Evolutionary conservation across 2,113 vertebrate genomes (phyloP).

Genomic region (Tragelaphus scriptus): DNA sequence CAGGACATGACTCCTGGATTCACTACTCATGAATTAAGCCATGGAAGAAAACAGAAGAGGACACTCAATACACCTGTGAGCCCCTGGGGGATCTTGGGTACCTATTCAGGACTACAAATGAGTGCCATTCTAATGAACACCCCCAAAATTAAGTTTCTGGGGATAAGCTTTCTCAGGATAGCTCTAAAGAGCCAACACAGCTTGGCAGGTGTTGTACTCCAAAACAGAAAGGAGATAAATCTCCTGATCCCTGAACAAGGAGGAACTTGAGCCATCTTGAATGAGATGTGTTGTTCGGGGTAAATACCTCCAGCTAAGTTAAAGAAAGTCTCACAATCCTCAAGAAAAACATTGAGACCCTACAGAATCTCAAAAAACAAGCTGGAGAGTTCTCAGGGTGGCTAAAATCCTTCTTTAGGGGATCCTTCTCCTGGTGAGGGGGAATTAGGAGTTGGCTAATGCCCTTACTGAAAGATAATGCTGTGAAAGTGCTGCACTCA

Average conservation of each 20-base stretch:
- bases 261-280: neutral
- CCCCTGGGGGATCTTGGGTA: neutral
- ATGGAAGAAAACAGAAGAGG: neutral
- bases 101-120: neutral
- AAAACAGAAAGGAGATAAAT: neutral
- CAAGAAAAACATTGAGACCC: neutral
- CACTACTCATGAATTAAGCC: neutral
- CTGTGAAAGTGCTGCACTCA: no score
- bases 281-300: neutral
- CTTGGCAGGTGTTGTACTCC: neutral
- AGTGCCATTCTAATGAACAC: neutral
- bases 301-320: neutral
- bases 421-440: neutral
- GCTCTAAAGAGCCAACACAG: neutral
- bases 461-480: neutral
- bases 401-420: neutral
- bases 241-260: neutral
- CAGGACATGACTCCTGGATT: neutral
- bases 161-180: neutral
- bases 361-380: neutral
- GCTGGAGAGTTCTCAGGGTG: neutral
- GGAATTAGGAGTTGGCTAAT: neutral
- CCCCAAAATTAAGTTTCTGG: neutral
- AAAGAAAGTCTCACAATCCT: neutral
- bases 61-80: neutral